Evolutionary conservation across 1,140 invertebrate genomes (phyloP), one percentile per base, ranked within the genome.

Genomic region (Cryptotermes secundus): DNA sequence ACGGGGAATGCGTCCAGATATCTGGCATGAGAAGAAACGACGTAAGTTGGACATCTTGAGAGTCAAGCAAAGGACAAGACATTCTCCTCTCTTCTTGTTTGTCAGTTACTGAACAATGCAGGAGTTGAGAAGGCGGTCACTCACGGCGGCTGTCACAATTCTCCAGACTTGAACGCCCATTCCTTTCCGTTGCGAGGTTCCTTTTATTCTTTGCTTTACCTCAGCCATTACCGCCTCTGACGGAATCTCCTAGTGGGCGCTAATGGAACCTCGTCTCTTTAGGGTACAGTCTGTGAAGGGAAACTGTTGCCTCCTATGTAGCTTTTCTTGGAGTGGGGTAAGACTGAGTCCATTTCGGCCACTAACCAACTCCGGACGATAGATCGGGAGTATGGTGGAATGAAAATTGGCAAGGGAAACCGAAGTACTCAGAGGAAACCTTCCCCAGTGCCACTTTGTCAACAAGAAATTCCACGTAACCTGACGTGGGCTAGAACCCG

Each of bases 171-270:
- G 19, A n/a, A 59, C 53, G 19, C 1, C 59, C 59, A 72, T 72
- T 72, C 59, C 31, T 72, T 72, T 31, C n/a, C 14, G 9, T 31
- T 14, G 59, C 26, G 14, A 72, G 31, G 59, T 72, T 72, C n/a
- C 59, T 72, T 72, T 72, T 72, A 26, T 72, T 31, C 59, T 72
- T 72, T 31, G 53, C 53, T 59, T 59, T 59, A 59, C 53, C 53
- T 19, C 26, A 22, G 59, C 59, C 59, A 72, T 72, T 72, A 72
- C 59, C 26, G 59, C 26, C 6, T 72, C 59, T 72, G 26, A 26
- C 59, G 59, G 59, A 72, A 72, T 72, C 59, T 31, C 59, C 6
- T 72, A 72, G 59, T 72, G 59, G 59, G 59, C 59, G 26, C 59
- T 72, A 72, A 72, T 72, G 59, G 59, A 72, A 72, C 59, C 9